Evolutionary conservation across 2,113 vertebrate species (phyloP).

Genomic region (Synodontis membranacea): DNA sequence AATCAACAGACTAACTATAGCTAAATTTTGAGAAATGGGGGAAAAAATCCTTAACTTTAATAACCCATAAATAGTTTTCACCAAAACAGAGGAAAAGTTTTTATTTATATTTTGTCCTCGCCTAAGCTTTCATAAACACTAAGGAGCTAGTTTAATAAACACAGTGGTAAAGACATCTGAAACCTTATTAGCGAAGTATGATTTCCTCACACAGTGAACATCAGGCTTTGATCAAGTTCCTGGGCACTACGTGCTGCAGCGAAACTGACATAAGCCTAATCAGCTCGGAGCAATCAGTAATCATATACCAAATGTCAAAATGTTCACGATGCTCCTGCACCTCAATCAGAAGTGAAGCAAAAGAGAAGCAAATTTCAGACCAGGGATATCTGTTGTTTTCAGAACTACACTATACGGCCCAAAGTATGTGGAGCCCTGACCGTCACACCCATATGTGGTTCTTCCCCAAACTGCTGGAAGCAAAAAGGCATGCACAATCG

Average conservation of each 20-base stretch:
- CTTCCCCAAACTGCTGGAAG: too few species aligned
- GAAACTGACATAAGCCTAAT: not conserved
- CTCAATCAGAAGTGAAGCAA: not conserved
- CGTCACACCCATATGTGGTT: too few species aligned
- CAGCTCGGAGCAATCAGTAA: not conserved
- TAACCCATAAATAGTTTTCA: not conserved
- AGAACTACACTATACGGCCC: too few species aligned
- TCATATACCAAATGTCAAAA: too few species aligned
- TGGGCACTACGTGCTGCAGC: not conserved
- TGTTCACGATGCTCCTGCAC: not conserved
- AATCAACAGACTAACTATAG: not conserved
- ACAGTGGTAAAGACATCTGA: not conserved
- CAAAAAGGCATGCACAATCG: too few species aligned
- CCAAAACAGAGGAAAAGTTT: too few species aligned
- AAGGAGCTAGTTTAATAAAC: too few species aligned
- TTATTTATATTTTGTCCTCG: not conserved
- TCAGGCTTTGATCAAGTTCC: not conserved
- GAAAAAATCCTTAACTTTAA: not conserved
- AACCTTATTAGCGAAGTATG: not conserved
- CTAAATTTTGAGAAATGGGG: not conserved
- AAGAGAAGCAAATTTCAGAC: too few species aligned
- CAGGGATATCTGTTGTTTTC: too few species aligned
- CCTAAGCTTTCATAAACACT: not conserved
- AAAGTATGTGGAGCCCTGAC: too few species aligned
- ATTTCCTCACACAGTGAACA: not conserved